Conservation (phyloP, 1,140 invertebrate species). For the Zaprionus gabonicus region DNA sequence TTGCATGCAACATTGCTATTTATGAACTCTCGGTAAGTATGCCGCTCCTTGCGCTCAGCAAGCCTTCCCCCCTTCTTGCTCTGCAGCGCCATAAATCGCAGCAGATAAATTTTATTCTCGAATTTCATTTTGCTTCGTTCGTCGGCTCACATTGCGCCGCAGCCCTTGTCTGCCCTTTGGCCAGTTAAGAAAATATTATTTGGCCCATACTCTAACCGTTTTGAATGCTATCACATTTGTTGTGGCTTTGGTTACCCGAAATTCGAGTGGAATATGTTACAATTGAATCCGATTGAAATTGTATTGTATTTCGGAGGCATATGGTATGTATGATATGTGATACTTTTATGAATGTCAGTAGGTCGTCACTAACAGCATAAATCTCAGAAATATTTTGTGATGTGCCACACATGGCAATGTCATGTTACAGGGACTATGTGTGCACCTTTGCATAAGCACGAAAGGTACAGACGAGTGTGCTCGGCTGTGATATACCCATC, state of each 20-base stretch:
- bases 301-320: not conserved
- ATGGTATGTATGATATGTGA: not conserved
- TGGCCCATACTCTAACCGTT: slow-evolving; percentile 20
- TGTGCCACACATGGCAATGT: too few species aligned
- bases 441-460: too few species aligned
- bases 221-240: not conserved
- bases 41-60: slow-evolving; percentile 36
- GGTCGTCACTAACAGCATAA: not conserved
- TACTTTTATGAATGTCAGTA: not conserved
- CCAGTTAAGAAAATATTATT: slow-evolving; percentile 64
- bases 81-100: slow-evolving; percentile 67
- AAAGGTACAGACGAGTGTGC: too few species aligned
- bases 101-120: slow-evolving; percentile 77
- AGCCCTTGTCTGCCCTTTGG: slow-evolving; percentile 46
- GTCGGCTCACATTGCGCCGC: slow-evolving; percentile 18
- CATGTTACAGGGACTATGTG: too few species aligned
- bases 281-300: not conserved
- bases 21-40: slow-evolving; percentile 74
- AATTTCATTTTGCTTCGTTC: slow-evolving; percentile 65
- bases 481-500: too few species aligned
- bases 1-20: slow-evolving; percentile 81
- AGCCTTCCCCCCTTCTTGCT: not conserved
- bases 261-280: not conserved
- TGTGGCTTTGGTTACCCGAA: not conserved
- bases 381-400: not conserved